Base-by-base conservation (phyloP, 2,888 invertebrate genomes). In the Melanostoma mellinum region DNA sequence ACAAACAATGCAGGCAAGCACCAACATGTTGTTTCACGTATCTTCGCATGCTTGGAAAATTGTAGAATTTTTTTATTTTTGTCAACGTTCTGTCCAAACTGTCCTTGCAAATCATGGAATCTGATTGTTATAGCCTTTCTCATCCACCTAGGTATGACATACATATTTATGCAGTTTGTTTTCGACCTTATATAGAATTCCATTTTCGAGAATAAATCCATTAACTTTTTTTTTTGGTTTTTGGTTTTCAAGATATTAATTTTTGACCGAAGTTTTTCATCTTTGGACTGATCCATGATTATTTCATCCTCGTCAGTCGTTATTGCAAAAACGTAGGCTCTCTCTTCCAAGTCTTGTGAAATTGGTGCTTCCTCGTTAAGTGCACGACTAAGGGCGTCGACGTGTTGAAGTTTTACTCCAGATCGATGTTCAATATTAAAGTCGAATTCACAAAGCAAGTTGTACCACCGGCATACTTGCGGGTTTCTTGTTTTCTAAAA, bases 391-490 rank as follows among this genome's bases (percentile, higher is more conserved):
- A 65, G 40, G 36, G 72, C 72, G 44, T 61, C 72, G 1, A 72
- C 46, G 53, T 72, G 53, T 38, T 56, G n/a, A 9, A 60, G 42
- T 60, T 52, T 60, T 0, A 36, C 46, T 4, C 53, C 61, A 33
- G 50, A 36, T 40, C 61, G 50, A 44, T 72, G 53, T 61, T 72
- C 53, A 10, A 72, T 53, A 10, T 32, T 48, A 32, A 63, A 73
- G 35, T 73, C 35, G 6, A 71, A 71, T 33, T 68, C 46, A 5
- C 55, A 56, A 8, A 56, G 56, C 30, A 52, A 20, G 32, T 71
- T 71, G 55, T 53, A 73, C 72, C 72, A 61, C 9, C 63, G 20
- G 4, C 63, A 74, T 48, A 74, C 46, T 8, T 44, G 48, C 40
- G 56, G 56, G 46, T 63, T 72, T 50, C 52, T 40, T 8, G 53